Base-by-base conservation (phyloP, 2,797 vertebrate species). In the Chrysocyon brachyurus region DNA sequence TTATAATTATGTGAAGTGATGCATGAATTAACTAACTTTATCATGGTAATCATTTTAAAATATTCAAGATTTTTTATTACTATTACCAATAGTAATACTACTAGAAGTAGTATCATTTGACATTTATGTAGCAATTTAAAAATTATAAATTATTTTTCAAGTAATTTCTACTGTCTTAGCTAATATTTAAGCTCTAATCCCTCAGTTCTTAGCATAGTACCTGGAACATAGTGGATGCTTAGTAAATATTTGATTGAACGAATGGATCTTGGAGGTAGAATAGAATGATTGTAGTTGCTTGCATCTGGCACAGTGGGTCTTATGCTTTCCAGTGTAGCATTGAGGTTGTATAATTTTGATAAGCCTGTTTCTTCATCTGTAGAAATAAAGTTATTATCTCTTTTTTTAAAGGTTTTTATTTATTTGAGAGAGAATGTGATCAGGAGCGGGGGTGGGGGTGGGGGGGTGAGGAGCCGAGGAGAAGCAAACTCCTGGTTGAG, bases 351-450 rank as follows among this genome's bases (percentile, higher is more conserved):
- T 64, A 26, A 56, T 52, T 22, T 88, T 3, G 46, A 1, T 73
- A 33, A 85, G 17, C 8, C 46, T 33, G 9, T 92, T 78, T 95
- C 54, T 82, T 93, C 36, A 68, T 82, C 17, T 84, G 54, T 91
- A 72, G 72, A 95, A 91, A 66, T 91, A 89, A 87, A 87, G 54
- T 87, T 78, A 52, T 0, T 96, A 68, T 86, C 9, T 92, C 12
- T 84, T 36, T 70, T 46, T 46, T 46, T 46, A 46, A 46, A 46
- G 40, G 40, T 46, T 46, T 46, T 46, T 46, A 46, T 40, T 40
- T 40, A 40, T 46, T 46, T 46, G 40, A 46, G 40, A 46, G 40
- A 46, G 40, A 46, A 46, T 46, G 40, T 46, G 40, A 46, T 46
- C 40, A 46, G 40, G 40, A 46, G 40, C 40, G 7, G 40, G 40